Percentiles rank a stretch among this genome's conserved stretches.
These are phyloP conservation scores for Pardalotus punctatus DNA, from an alignment of 2,113 vertebrate genomes.

Conservation along the genomic window DNA sequence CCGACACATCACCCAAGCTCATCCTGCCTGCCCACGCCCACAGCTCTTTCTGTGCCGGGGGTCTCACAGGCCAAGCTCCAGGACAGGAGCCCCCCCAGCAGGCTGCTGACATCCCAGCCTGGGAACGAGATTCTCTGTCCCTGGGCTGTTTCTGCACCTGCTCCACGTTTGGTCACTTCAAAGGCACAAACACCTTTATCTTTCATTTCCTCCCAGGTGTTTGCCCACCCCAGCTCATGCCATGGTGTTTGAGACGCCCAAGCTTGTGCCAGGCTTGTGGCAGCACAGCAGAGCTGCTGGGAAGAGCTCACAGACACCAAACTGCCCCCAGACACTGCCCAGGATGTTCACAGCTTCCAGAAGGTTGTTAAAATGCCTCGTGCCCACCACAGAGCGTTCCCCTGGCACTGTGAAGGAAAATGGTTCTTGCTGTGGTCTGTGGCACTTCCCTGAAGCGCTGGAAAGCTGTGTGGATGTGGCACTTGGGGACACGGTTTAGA, in stretches of 20 bases:
- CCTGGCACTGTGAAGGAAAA: rapidly evolving
- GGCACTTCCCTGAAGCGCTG: background rate
- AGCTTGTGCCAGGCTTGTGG: background rate
- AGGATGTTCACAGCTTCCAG: rapidly evolving
- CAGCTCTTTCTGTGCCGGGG: background rate
- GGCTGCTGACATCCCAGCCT: rapidly evolving
- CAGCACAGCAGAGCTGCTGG: background rate
- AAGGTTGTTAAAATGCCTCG: rapidly evolving
- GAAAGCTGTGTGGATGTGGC: background rate
- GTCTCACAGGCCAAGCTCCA: background rate
- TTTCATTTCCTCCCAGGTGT: background rate
- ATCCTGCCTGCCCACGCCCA: background rate
- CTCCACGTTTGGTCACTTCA: background rate
- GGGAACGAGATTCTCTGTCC: background rate
- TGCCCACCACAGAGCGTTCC: rapidly evolving
- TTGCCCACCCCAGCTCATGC: background rate
- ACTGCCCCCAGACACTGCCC: background rate
- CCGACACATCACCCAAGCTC: background rate
- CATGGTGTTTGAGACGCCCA: rapidly evolving
- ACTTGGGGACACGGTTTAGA: rapidly evolving
- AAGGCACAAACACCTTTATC: background rate
- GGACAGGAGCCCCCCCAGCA: background rate
- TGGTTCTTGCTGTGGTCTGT: background rate
- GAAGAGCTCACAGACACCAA: background rate
- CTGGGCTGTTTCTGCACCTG: background rate